Evolutionary conservation across 2,888 invertebrate species (phyloP), one percentile per base, ranked within the genome.

Genomic region (Metacarcinus magister): DNA sequence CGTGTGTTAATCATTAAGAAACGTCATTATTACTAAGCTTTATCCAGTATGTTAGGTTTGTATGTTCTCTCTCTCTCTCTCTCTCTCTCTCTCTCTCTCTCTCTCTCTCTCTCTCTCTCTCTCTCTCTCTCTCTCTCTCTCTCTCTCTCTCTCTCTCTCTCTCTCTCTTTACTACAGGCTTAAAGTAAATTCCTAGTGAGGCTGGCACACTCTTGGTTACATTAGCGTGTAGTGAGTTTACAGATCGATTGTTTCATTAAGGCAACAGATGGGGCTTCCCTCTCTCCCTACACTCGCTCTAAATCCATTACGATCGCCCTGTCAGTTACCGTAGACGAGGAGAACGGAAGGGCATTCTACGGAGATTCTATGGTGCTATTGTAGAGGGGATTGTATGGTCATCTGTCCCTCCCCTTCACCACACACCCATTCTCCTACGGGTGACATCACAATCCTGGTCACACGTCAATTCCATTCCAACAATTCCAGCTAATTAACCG

Each of bases 111-210:
- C 48, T 48, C 92, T 92, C 46, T 92, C 92, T 89, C 89, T 89
- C 89, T 75, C 67, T 75, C 75, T 75, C 75, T 67, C 75, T 67
- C 75, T 94, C 94, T 94, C 43, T 39, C 90, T 90, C 90, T 39
- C 90, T 90, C 39, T 90, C 90, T 39, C 39, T 90, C 39, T 90
- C 90, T 39, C 39, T 90, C 90, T 67, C 67, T n/a, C 67, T 67
- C 32, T 82, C 82, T 82, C 28, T 28, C 32, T 82, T 28, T 82
- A 32, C 5, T 32, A 32, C 67, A 67, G 23, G 5, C 67, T 23
- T 67, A 67, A 67, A 23, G 67, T 67, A 67, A 67, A n/a, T 67
- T 67, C 67, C 67, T 4, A n/a, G 67, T 5, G 19, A 13, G n/a
- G 67, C 67, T 23, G 67, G 23, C 67, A 82, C 82, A 28, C 82